Conservation (phyloP, 2,113 vertebrate species). For the Oncorhynchus nerka region DNA sequence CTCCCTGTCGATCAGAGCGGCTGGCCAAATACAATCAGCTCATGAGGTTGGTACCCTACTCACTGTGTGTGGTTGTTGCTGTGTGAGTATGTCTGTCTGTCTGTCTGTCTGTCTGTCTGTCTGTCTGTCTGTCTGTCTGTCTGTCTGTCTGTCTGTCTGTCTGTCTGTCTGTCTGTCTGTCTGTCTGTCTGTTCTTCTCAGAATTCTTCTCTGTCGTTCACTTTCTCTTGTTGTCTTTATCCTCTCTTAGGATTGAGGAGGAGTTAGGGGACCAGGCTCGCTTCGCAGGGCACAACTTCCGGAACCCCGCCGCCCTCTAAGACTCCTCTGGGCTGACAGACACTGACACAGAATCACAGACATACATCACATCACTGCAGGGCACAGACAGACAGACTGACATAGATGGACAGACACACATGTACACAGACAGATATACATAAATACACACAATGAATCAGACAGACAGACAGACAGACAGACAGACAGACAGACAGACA, state of each 20-base stretch:
- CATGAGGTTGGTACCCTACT: conserved; percentile 80
- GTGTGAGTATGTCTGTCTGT: too few species aligned
- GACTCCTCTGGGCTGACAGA: not conserved
- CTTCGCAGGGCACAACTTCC: conserved; percentile 91
- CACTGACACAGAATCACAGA: conserved; percentile 8
- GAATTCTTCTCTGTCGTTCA: not conserved
- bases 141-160: too few species aligned
- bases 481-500: too few species aligned
- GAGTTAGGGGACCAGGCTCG: conserved; percentile 88
- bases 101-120: not conserved
- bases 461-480: not conserved
- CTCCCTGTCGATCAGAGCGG: conserved; percentile 91
- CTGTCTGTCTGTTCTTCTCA: not conserved
- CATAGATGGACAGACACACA: conserved; percentile 6
- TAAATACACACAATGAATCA: not conserved
- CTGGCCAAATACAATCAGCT: conserved; percentile 95
- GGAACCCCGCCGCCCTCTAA: conserved; percentile 90
- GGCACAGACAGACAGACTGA: not conserved
- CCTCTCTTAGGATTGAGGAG: conserved; percentile 84
- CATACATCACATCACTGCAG: not conserved
- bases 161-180: too few species aligned
- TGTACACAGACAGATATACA: not conserved
- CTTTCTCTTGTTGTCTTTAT: not conserved
- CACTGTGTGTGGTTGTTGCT: too few species aligned
- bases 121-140: too few species aligned